Evolutionary conservation across 30 jellyfish, hydroid and myxozoan species (phyloP).

Genomic region (Aurelia aurita): DNA sequence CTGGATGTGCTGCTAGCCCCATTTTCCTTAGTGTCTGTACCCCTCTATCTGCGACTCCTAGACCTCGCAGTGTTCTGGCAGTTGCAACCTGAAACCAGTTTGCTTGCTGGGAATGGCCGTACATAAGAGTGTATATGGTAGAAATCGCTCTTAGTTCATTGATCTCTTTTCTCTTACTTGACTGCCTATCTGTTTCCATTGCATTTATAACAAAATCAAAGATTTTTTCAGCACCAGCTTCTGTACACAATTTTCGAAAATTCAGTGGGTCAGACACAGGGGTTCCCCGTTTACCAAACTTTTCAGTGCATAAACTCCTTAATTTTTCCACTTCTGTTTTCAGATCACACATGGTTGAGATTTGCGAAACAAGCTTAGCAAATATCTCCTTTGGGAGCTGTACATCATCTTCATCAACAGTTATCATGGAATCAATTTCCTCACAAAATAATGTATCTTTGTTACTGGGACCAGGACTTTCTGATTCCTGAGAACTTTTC

Average conservation of each 20-base stretch:
- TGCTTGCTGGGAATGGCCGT: conserved; percentile 25
- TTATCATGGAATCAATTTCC: conserved; percentile 4
- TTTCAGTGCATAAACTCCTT: neutral
- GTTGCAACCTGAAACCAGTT: too few species aligned
- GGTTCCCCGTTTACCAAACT: conserved; percentile 24
- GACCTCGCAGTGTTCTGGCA: too few species aligned
- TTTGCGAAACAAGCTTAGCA: conserved; percentile 14
- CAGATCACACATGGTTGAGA: conserved; percentile 18
- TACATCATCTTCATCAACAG: conserved; percentile 18
- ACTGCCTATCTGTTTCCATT: conserved; percentile 16
- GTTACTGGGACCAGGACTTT: neutral
- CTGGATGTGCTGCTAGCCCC: too few species aligned
- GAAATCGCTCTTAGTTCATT: neutral
- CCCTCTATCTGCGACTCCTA: too few species aligned
- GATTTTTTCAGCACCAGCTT: conserved; percentile 5
- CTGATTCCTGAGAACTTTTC: neutral
- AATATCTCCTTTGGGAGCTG: conserved; percentile 15
- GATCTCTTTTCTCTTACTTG: conserved; percentile 8
- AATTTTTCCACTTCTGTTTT: conserved; percentile 4
- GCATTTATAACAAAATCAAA: neutral
- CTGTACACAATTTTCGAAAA: neutral
- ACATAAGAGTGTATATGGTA: neutral
- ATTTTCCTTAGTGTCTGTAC: too few species aligned
- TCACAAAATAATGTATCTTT: neutral
- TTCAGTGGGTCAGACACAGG: neutral